Evolutionary conservation across 2,888 invertebrate species (phyloP).

Genomic region (Miltochrista miniata): DNA sequence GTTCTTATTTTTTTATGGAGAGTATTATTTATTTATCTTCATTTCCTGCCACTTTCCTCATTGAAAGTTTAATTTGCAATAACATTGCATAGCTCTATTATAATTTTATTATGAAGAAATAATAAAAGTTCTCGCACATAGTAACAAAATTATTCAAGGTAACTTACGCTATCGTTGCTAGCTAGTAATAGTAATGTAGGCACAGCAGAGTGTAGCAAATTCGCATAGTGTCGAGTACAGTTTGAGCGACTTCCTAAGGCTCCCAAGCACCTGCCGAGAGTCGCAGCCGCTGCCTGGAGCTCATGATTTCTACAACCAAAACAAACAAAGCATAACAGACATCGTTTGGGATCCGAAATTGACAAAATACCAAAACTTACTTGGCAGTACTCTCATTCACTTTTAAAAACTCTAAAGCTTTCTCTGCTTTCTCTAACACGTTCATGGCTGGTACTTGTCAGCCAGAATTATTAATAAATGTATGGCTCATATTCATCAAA

Average conservation of each 20-base stretch:
- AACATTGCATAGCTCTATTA: constrained; percentile 7
- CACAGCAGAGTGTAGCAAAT: constrained; percentile 67
- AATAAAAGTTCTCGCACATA: constrained; percentile 18
- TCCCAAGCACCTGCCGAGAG: constrained; percentile 73
- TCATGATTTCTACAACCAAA: constrained; percentile 67
- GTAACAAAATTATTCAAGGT: constrained; percentile 22
- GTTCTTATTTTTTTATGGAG: background rate
- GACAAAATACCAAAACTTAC: constrained; percentile 47
- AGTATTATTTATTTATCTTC: no score
- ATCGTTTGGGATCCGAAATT: constrained; percentile 16
- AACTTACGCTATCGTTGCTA: constrained; percentile 77
- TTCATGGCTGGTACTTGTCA: constrained; percentile 62
- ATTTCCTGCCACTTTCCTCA: no score
- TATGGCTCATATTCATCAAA: constrained; percentile 42
- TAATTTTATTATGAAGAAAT: no score
- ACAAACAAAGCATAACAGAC: constrained; percentile 15
- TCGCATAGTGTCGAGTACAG: constrained; percentile 71
- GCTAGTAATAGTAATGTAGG: constrained; percentile 73
- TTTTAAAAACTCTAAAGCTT: constrained; percentile 74
- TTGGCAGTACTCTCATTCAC: constrained; percentile 65
- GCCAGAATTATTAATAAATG: constrained; percentile 23
- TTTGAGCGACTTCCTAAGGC: constrained; percentile 70
- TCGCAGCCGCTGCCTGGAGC: constrained; percentile 72
- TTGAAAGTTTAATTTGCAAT: background rate
- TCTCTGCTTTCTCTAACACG: constrained; percentile 77